A percentile compares a stretch with the other conserved stretches of the same genome.
These are phyloP conservation scores for Drosophila equinoxialis DNA, from an alignment of 1,140 invertebrate genomes.

Conservation along the genomic window DNA sequence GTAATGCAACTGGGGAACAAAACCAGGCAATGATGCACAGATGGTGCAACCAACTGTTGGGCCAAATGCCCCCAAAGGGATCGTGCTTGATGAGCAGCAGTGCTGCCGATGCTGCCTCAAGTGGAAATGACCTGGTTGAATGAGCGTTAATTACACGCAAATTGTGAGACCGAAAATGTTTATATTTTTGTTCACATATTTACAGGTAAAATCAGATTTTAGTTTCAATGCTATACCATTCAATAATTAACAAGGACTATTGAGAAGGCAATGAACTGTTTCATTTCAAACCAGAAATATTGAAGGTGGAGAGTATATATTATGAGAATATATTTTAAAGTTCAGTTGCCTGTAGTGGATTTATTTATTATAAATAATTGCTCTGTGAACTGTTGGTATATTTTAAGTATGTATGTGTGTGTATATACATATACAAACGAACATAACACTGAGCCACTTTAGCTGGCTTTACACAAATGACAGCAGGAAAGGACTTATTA, in stretches of 20 bases:
- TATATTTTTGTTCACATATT: slow-evolving; percentile 17
- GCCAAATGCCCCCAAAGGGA: slow-evolving; percentile 26
- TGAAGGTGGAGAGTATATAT: too few species aligned
- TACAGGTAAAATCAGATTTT: too few species aligned
- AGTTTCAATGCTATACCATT: too few species aligned
- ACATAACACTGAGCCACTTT: background rate
- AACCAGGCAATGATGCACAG: slow-evolving; percentile 38
- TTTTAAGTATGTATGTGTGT: too few species aligned
- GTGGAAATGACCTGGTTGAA: slow-evolving; percentile 57
- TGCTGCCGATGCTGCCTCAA: slow-evolving; percentile 13
- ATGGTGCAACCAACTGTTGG: slow-evolving; percentile 73
- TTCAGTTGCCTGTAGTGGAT: too few species aligned
- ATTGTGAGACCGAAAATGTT: slow-evolving; percentile 19
- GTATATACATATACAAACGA: too few species aligned
- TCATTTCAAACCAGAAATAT: too few species aligned
- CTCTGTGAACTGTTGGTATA: too few species aligned
- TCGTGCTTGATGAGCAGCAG: slow-evolving; percentile 33
- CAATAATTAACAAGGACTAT: too few species aligned
- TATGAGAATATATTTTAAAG: too few species aligned
- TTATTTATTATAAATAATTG: too few species aligned
- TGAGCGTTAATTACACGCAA: slow-evolving; percentile 54
- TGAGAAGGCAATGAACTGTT: too few species aligned
- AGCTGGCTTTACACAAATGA: background rate
- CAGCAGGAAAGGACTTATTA: background rate
- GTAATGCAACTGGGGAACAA: background rate